Base-by-base conservation (phyloP, 2,888 invertebrate genomes). In the Galeopsomyia nigrocyanea region DNA sequence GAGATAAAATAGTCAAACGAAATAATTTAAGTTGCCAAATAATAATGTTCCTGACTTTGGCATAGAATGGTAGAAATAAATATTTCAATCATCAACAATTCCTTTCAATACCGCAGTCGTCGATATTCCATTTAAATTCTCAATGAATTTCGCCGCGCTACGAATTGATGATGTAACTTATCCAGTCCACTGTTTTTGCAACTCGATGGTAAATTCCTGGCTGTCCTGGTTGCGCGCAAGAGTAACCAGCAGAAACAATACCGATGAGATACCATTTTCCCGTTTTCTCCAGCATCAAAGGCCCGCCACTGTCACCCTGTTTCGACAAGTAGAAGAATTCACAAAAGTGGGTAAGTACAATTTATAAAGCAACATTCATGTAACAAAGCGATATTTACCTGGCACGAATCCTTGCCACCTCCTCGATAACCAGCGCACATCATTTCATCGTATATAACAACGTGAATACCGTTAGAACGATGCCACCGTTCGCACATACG, bases 181-280 rank as follows among this genome's bases (percentile, higher is more conserved):
- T 95, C 97, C 97, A 97, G 86, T 97, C 97, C 7, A 96, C 95
- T 0, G 97, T 97, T 82, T 95, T 95, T 0, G 96, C 94, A 7
- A 96, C 96, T 79, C 96, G 90, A 85, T 97, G 97, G 87, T 97
- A 97, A 80, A 97, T 97, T 62, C 97, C 97, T 0, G 97, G 97
- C 82, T 97, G 97, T 19, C 96, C 96, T 17, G 95, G 90, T 82
- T 96, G 95, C 0, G 97, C 97, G 83, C 97, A 97, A 0, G 96
- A 96, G 87, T 97, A 97, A 3, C 97, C 97, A 0, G 97, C 97
- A 0, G 96, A 96, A 0, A 97, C 97, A 21, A 97, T 94, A 5
- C 95, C 95, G 71, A 96, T 96, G 62, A 97, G 89, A 86, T 93
- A 96, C 96, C 96, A 97, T 56, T 96, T 89, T 0, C 95, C 95